Conservation (phyloP, 2,113 vertebrate genomes). For the Mormoops blainvillei region DNA sequence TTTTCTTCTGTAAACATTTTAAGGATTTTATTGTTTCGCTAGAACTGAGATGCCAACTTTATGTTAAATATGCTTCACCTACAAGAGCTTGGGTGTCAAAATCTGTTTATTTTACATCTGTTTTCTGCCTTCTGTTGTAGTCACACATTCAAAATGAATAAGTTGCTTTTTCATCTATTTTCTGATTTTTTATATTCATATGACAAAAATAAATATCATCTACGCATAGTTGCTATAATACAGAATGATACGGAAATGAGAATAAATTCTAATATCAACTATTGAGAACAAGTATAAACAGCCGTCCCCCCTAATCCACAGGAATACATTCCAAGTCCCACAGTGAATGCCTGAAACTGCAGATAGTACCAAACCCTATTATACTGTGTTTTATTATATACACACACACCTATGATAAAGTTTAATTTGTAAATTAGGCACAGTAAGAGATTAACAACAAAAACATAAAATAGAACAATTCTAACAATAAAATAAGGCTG, state of each 20-base stretch:
- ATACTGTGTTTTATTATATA: not conserved
- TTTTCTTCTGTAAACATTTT: constrained; percentile 42
- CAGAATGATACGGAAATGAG: constrained; percentile 32
- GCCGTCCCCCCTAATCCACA: not conserved
- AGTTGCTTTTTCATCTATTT: constrained; percentile 57
- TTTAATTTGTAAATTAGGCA: not conserved
- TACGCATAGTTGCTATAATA: not conserved
- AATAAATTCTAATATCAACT: constrained; percentile 35
- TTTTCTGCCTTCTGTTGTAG: constrained; percentile 58
- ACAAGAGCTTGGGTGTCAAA: constrained; percentile 50
- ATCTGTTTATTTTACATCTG: constrained; percentile 62
- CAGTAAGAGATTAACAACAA: not conserved
- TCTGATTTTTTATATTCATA: constrained; percentile 45
- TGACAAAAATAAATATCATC: constrained; percentile 55
- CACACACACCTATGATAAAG: not conserved
- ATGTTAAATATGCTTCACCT: constrained; percentile 55
- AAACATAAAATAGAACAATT: not conserved
- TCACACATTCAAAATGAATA: constrained; percentile 62
- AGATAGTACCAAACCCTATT: not conserved
- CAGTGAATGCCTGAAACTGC: not conserved
- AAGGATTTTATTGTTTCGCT: constrained; percentile 45
- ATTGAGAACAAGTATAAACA: not conserved
- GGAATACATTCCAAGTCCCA: not conserved
- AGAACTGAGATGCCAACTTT: constrained; percentile 31
- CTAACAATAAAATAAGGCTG: not conserved